Conservation (phyloP, 1,140 invertebrate species). For the Hestina assimilis region DNA sequence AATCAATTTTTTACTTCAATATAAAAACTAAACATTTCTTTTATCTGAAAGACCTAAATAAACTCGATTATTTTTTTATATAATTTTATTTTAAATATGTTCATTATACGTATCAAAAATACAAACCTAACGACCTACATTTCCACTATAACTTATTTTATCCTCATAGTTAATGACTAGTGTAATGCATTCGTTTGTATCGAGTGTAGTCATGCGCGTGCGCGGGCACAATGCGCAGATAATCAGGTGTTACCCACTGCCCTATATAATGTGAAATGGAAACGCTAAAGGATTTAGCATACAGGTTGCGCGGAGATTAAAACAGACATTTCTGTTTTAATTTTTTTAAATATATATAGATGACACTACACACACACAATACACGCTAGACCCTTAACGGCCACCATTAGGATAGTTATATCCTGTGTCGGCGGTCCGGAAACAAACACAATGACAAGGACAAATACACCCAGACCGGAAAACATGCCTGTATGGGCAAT, state of each 20-base stretch:
- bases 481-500: too few relatives aligned
- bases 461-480: too few relatives aligned
- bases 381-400: too few relatives aligned
- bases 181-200: conserved; percentile 16
- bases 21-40: too few relatives aligned
- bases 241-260: conserved; percentile 69
- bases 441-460: too few relatives aligned
- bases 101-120: neutral
- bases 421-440: too few relatives aligned
- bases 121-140: neutral
- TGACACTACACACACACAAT: too few relatives aligned
- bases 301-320: conserved; percentile 38
- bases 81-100: neutral
- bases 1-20: too few relatives aligned
- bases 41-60: too few relatives aligned
- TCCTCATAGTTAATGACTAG: conserved; percentile 7
- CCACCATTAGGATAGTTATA: too few relatives aligned
- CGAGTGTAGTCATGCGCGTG: conserved; percentile 27
- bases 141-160: neutral
- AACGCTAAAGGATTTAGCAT: conserved; percentile 40
- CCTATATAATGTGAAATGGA: conserved; percentile 66
- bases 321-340: neutral
- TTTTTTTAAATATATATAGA: too few relatives aligned
- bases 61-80: too few relatives aligned
- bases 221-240: conserved; percentile 53